Evolutionary conservation across 2,888 invertebrate species (phyloP).

Genomic region (Aphidius colemani): DNA sequence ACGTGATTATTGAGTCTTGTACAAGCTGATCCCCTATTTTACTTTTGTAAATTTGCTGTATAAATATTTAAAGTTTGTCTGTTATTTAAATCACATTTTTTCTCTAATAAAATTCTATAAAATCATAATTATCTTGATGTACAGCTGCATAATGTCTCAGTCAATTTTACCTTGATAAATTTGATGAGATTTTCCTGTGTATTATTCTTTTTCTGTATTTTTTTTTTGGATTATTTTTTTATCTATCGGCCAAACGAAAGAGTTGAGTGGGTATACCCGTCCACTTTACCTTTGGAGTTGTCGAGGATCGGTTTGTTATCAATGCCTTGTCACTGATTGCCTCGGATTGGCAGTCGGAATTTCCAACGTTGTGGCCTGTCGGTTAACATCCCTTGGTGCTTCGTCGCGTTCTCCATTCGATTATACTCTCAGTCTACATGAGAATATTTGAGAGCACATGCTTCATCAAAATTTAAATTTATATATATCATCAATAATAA

Average conservation of each 20-base stretch:
- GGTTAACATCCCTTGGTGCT: background rate
- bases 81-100: conserved; percentile 25
- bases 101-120: background rate
- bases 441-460: conserved; percentile 14
- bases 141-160: too few relatives aligned
- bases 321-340: conserved; percentile 24
- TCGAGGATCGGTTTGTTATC: background rate
- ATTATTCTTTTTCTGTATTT: background rate
- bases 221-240: background rate
- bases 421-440: conserved; percentile 14
- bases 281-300: conserved; percentile 9
- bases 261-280: background rate
- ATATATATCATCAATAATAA: too few relatives aligned
- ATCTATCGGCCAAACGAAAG: conserved; percentile 1
- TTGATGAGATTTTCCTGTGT: conserved; percentile 4
- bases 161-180: background rate
- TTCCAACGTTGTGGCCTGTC: conserved; percentile 11
- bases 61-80: conserved; percentile 15
- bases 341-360: conserved; percentile 25
- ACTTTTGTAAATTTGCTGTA: background rate
- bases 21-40: background rate
- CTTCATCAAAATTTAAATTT: conserved; percentile 11
- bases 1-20: conserved; percentile 24
- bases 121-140: too few relatives aligned
- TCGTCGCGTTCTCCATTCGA: conserved; percentile 2